Conservation (phyloP, 1,140 invertebrate genomes). For the Drosophila kikkawai region DNA sequence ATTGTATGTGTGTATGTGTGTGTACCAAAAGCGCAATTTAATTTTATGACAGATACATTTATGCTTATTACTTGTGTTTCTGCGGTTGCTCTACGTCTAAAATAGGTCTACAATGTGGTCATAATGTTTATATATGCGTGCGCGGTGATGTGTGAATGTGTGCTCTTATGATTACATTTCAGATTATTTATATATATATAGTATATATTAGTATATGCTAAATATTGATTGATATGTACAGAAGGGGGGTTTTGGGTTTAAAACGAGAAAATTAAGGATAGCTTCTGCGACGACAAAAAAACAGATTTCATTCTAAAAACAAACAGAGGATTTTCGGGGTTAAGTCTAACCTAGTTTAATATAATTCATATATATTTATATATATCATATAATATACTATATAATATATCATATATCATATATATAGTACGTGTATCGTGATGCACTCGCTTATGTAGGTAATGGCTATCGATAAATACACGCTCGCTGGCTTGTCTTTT, state of each 20-base stretch:
- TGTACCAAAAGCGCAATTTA: conserved; percentile 64
- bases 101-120: conserved; percentile 57
- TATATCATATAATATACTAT: conserved; percentile 19
- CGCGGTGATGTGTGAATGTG: conserved; percentile 33
- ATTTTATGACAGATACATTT: conserved; percentile 69
- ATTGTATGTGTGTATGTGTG: conserved; percentile 1
- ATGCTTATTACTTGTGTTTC: conserved; percentile 61
- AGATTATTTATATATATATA: conserved; percentile 38
- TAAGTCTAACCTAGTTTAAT: conserved; percentile 32
- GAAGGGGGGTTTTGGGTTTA: conserved; percentile 19
- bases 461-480: conserved; percentile 73
- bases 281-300: conserved; percentile 29
- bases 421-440: conserved; percentile 22
- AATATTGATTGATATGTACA: conserved; percentile 78
- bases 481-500: conserved; percentile 78
- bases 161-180: conserved; percentile 64
- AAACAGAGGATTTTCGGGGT: conserved; percentile 32
- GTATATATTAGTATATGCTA: conserved; percentile 29
- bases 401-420: conserved; percentile 19
- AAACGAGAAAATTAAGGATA: conserved; percentile 47
- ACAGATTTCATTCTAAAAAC: conserved; percentile 48
- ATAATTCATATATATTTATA: conserved; percentile 8
- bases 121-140: conserved; percentile 58
- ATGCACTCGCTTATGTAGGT: conserved; percentile 51
- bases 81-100: conserved; percentile 46